Percentiles rank a stretch among this genome's conserved stretches.
Conservation (phyloP, 92 coral and sea anemone species). For the Pocillopora meandrina region DNA sequence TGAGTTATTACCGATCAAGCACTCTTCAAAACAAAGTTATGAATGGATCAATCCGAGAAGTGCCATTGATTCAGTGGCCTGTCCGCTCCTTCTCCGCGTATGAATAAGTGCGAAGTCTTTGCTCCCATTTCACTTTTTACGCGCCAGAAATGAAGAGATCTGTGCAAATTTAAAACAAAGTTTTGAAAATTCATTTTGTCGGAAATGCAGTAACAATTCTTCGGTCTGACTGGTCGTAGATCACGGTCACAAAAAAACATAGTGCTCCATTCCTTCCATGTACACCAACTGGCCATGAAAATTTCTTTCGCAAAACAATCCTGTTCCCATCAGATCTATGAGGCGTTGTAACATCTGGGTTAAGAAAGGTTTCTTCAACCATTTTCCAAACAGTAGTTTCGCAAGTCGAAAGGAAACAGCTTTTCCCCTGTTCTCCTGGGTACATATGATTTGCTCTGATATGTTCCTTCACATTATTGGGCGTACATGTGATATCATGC, state of each 20-base stretch:
- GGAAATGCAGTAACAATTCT: neutral
- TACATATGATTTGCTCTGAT: neutral
- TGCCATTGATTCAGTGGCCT: too few species aligned
- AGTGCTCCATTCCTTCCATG: neutral
- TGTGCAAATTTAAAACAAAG: too few species aligned
- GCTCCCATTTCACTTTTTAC: too few species aligned
- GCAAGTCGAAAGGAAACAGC: neutral
- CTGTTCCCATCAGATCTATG: neutral
- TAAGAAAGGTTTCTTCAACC: neutral
- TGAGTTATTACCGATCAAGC: too few species aligned
- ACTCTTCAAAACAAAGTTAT: too few species aligned
- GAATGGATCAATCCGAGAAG: too few species aligned
- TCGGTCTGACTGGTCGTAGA: neutral
- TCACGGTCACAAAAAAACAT: neutral
- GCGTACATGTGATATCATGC: too few species aligned
- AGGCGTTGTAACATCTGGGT: neutral
- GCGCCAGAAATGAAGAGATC: too few species aligned
- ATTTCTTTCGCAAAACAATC: neutral
- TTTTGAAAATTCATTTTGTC: neutral
- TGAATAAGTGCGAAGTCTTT: too few species aligned
- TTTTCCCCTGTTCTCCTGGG: neutral
- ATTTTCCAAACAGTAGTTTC: neutral
- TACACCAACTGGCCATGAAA: neutral
- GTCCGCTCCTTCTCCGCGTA: too few species aligned
- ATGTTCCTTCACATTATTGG: neutral